Percentiles rank a stretch among this genome's conserved stretches.
Conservation (phyloP, 1,140 invertebrate species). For the honey bee (Apis mellifera) region Amel_HAv3.1 CM009937.2:9605001-9605500, state of each 20-base stretch:
- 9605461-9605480: slow-evolving; percentile 38
- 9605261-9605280: slow-evolving; percentile 32
- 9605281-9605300: slow-evolving; percentile 38
- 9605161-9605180: not conserved
- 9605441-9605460: slow-evolving; percentile 36
- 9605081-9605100: not conserved
- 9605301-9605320: slow-evolving; percentile 17
- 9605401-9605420: slow-evolving; percentile 18
- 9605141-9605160: no score
- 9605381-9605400: slow-evolving; percentile 27
- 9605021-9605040: not conserved
- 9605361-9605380: slow-evolving; percentile 19
- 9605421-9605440: not conserved
- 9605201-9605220: slow-evolving; percentile 11
- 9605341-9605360: slow-evolving; percentile 36
- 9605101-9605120: not conserved
- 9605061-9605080: slow-evolving; percentile 12
- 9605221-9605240: slow-evolving; percentile 48
- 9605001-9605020: slow-evolving; percentile 10
- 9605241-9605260: slow-evolving; percentile 63
- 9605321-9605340: slow-evolving; percentile 58
- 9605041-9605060: slow-evolving; percentile 27
- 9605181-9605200: not conserved
- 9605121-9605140: not conserved
- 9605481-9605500: slow-evolving; percentile 39